Base-by-base conservation (phyloP, 2,888 invertebrate species). In the Athalia rosae region DNA sequence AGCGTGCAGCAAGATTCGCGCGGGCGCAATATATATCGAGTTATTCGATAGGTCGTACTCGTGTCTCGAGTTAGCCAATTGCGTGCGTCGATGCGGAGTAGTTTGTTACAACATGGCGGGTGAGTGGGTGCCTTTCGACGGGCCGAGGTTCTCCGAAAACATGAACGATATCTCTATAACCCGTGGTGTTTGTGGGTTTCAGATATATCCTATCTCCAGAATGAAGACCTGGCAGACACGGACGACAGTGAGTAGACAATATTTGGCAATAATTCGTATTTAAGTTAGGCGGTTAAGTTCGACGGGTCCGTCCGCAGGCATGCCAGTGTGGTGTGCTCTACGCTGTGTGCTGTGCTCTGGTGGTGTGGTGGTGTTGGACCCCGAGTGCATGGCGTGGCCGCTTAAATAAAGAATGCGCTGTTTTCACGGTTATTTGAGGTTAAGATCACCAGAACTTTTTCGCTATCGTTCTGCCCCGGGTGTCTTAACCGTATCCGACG, bases 21-120 rank as follows among this genome's bases (percentile, higher is more conserved):
- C 71, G 71, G 71, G 71, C 71, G 71, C 71, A 71, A 71, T 71
- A n/a, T 58, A 58, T n/a, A 41, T 71, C 45, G 58, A 69, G 8
- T 7, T 13, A 43, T 56, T 43, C 56, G 58, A 58, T 50, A 5
- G 6, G n/a, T 56, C 71, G 71, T 56, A n/a, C 61, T 74, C 74
- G 74, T 7, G 15, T 13, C 48, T 74, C 74, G 74, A 74, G 15
- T 74, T 15, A 62, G 74, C 74, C 74, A 74, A 74, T 74, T 74
- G 74, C 74, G 74, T 74, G 74, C 74, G 74, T 74, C 61, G 61
- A 74, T 67, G 87, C 89, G 87, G 82, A 78, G 84, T 83, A 89
- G 89, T 89, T 89, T 89, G 89, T 88, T 89, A 85, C 89, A 89
- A 89, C 85, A 89, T 89, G 89, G 89, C 89, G 89, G 89, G 89